Evolutionary conservation across 2,797 vertebrate species (phyloP), one percentile per base, ranked within the genome.

Genomic region (Melanotaenia parkinsoni): DNA sequence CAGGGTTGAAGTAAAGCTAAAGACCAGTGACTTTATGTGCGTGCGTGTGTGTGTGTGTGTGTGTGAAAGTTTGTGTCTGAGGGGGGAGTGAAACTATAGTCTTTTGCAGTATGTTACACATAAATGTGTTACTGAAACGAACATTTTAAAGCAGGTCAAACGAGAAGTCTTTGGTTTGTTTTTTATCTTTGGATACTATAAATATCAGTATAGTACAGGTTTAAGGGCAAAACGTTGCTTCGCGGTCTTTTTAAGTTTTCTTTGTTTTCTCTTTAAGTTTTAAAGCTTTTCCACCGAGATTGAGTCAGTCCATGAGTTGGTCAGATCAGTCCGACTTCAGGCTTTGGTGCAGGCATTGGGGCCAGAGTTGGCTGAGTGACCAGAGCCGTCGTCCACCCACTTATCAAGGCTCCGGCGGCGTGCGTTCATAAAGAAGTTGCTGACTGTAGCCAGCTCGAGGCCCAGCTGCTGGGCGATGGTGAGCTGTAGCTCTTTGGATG

Each of bases 211-310:
- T 94, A 93, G 94, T 94, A 95, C 93, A 95, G 91, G 93, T 94
- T 94, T 93, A 94, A 94, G 93, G 93, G 92, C 93, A 95, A 95
- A 93, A 93, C 89, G 94, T 95, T 96, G 94, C 95, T 95, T 95
- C 95, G 96, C 94, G 90, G 93, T 96, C 93, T 96, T 95, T 94
- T 89, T 90, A 92, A 85, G 86, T 92, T 92, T 92, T 93, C 86
- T 92, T 87, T 92, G 92, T 93, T 89, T 92, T 93, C 96, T 93
- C 91, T 86, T 79, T 93, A 87, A 86, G 79, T 95, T 92, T 93
- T 98, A 99, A 99, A 99, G 98, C 97, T 99, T 98, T 99, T 98
- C 96, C 96, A 98, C 97, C 98, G 97, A 99, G 94, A 95, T 95
- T 91, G 76, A 91, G 88, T 94, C 90, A 88, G 91, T 93, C 83